Percentiles rank a stretch among this genome's conserved stretches.
Evolutionary conservation across 2,113 vertebrate genomes (phyloP).

Genomic region (Aptenodytes patagonicus): DNA sequence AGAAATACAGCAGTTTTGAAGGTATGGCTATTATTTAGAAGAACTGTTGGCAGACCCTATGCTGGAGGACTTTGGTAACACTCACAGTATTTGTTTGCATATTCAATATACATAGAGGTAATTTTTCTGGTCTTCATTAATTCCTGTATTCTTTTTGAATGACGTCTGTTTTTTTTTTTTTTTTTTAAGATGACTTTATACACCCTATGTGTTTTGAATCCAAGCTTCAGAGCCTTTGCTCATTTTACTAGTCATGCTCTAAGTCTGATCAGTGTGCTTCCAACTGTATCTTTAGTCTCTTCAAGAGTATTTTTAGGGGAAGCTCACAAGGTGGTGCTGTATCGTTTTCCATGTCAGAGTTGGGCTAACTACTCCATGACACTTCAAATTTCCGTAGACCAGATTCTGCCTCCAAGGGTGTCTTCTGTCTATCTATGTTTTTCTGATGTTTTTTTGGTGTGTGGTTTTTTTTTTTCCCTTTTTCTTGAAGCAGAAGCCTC

Average conservation of each 20-base stretch:
- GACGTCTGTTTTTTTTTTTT: background rate
- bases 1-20: background rate
- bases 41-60: background rate
- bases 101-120: background rate
- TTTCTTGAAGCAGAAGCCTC: background rate
- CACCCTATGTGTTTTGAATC: background rate
- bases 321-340: conserved; percentile 5
- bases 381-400: background rate
- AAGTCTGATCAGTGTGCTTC: background rate
- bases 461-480: background rate
- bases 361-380: background rate
- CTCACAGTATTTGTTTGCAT: background rate
- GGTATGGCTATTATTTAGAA: background rate
- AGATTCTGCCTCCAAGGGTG: background rate
- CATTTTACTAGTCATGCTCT: background rate
- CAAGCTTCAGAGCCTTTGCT: background rate
- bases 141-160: background rate
- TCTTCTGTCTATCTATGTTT: background rate
- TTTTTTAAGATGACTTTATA: background rate
- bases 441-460: background rate
- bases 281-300: background rate
- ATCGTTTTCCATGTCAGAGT: background rate
- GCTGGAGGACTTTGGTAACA: background rate
- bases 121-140: background rate
- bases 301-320: background rate